phyloP scores from a whole-genome alignment of 2,888 invertebrate genomes.

The Piscicola geometra region DNA sequence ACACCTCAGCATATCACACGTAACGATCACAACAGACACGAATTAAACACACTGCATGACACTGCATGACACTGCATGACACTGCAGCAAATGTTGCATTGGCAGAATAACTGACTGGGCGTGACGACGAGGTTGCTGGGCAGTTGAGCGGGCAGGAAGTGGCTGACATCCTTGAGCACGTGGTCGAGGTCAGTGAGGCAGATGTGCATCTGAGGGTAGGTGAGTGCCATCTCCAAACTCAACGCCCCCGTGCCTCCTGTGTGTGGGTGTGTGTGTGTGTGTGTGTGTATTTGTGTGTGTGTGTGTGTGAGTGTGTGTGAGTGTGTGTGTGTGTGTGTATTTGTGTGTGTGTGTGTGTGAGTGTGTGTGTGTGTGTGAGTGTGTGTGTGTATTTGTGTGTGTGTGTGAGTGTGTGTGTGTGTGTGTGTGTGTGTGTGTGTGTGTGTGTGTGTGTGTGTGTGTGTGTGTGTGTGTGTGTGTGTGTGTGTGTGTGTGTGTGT shows the following conservation, averaged over 20 bases:
- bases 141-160: constrained; percentile 43
- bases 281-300: not conserved
- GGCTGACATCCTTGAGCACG: constrained; percentile 64
- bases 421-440: constrained; percentile 21
- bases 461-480: constrained; percentile 21
- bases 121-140: constrained; percentile 32
- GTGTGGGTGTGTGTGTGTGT: not conserved
- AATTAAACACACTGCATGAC: too few species aligned
- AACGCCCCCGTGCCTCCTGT: constrained; percentile 48
- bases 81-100: not conserved
- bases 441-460: constrained; percentile 21
- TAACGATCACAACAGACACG: too few species aligned
- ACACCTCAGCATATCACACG: too few species aligned
- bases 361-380: constrained; percentile 24
- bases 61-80: too few species aligned
- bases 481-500: constrained; percentile 18
- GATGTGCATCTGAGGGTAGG: constrained; percentile 45
- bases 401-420: constrained; percentile 19
- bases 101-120: constrained; percentile 25
- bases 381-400: constrained; percentile 22
- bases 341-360: constrained; percentile 15
- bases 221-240: constrained; percentile 44
- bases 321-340: too few species aligned
- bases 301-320: too few species aligned
- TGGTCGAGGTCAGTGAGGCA: constrained; percentile 54